These are phyloP conservation scores for Cynoglossus semilaevis DNA, from an alignment of 2,113 vertebrate genomes.

Conservation along the genomic window DNA sequence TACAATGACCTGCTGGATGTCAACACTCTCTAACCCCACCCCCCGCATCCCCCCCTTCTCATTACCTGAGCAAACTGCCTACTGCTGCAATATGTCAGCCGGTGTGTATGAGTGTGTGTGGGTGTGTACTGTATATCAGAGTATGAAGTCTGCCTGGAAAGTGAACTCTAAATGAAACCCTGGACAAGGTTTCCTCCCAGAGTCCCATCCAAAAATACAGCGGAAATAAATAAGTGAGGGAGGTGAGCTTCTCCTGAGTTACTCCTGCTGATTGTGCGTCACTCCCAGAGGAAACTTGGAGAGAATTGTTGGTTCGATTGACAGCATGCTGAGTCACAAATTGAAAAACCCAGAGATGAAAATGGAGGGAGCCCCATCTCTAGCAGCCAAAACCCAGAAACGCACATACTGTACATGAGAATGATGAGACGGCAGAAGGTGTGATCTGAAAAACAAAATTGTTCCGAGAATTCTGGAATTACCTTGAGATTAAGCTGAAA, in stretches of 20 bases:
- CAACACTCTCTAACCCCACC: not conserved
- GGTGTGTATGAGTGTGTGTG: slow-evolving; percentile 2
- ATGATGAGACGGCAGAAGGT: not conserved
- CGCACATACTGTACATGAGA: not conserved
- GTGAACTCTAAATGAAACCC: slow-evolving; percentile 56
- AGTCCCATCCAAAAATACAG: slow-evolving; percentile 26
- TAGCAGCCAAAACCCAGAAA: slow-evolving; percentile 14
- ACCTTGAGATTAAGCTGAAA: not conserved
- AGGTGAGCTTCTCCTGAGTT: slow-evolving; percentile 15
- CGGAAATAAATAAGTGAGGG: slow-evolving; percentile 1
- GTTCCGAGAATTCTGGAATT: not conserved
- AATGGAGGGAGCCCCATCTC: slow-evolving; percentile 8
- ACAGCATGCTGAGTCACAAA: slow-evolving; percentile 42
- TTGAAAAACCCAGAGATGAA: not conserved
- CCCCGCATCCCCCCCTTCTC: slow-evolving; percentile 16
- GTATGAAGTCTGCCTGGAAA: slow-evolving; percentile 23
- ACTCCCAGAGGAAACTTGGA: slow-evolving; percentile 18
- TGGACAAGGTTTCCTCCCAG: slow-evolving; percentile 34
- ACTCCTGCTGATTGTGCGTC: slow-evolving; percentile 19
- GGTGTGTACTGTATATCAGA: slow-evolving; percentile 2
- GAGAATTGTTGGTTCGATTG: slow-evolving; percentile 34
- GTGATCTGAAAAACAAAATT: not conserved
- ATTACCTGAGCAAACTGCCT: slow-evolving; percentile 60
- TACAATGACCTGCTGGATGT: slow-evolving; percentile 39
- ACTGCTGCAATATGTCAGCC: slow-evolving; percentile 51